These are phyloP conservation scores for Ceramica pisi DNA, from an alignment of 2,888 invertebrate genomes.

Conservation along the genomic window DNA sequence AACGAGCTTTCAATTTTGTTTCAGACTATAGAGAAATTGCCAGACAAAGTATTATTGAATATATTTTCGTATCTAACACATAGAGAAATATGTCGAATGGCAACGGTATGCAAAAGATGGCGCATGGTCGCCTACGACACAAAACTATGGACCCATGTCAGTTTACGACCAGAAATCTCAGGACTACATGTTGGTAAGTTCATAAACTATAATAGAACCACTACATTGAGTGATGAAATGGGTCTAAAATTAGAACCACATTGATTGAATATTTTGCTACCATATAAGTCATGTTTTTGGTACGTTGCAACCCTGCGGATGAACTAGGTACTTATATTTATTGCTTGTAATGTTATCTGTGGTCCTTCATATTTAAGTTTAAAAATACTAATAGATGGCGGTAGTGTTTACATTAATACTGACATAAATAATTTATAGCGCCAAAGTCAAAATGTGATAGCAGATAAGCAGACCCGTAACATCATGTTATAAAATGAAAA, in stretches of 20 bases:
- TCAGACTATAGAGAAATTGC: constrained; percentile 98
- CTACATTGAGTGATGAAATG: neutral
- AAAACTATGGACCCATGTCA: constrained; percentile 98
- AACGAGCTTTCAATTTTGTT: constrained; percentile 70
- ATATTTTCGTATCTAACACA: constrained; percentile 98
- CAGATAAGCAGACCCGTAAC: too few relatives aligned
- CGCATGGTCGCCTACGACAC: constrained; percentile 98
- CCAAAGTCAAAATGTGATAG: neutral
- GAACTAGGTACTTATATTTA: too few relatives aligned
- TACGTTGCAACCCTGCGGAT: constrained; percentile 29
- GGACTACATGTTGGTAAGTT: constrained; percentile 95
- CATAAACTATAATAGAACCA: constrained; percentile 39
- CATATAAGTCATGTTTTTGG: constrained; percentile 26
- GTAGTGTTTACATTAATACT: neutral
- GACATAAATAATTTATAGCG: neutral
- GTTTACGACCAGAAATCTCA: constrained; percentile 98
- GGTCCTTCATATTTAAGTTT: neutral
- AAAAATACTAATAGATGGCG: constrained; percentile 48
- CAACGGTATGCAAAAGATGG: constrained; percentile 99
- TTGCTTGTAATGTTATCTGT: constrained; percentile 11
- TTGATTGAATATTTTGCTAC: constrained; percentile 47
- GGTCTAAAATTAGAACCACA: constrained; percentile 36
- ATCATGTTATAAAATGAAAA: neutral
- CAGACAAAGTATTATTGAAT: constrained; percentile 98
- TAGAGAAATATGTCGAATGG: constrained; percentile 98